Conservation (phyloP, 2,797 vertebrate species). For the Sphenopsis melanotis region DNA sequence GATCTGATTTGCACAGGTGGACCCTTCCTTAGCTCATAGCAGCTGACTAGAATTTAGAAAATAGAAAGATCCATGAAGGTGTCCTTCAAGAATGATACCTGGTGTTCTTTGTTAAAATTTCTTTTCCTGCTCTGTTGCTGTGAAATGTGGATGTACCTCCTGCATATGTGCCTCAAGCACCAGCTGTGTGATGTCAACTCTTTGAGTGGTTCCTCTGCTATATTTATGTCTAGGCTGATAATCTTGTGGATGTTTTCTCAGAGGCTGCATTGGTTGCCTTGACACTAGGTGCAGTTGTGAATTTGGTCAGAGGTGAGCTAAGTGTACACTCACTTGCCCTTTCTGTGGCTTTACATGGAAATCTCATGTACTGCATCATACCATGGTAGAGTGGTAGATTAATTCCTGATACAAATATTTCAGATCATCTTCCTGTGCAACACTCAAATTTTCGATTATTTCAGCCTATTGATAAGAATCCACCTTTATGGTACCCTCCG, state of each 20-base stretch:
- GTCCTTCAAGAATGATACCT: neutral
- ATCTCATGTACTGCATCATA: neutral
- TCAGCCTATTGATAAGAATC: neutral
- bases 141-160: neutral
- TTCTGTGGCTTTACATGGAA: neutral
- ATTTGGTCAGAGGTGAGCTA: neutral
- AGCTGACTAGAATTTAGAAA: neutral
- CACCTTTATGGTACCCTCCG: neutral
- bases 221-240: neutral
- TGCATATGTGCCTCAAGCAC: fast-evolving
- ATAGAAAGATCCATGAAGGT: neutral
- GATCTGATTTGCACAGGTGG: neutral
- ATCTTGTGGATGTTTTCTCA: neutral
- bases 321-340: neutral
- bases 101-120: neutral
- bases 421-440: neutral
- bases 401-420: neutral
- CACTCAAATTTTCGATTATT: neutral
- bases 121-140: fast-evolving
- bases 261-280: neutral
- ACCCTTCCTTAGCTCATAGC: neutral
- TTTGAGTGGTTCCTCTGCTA: neutral
- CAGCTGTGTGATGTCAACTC: neutral
- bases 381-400: neutral
- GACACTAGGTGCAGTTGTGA: neutral